Conservation (phyloP, 2,888 invertebrate species). For the Platycnemis pennipes region DNA sequence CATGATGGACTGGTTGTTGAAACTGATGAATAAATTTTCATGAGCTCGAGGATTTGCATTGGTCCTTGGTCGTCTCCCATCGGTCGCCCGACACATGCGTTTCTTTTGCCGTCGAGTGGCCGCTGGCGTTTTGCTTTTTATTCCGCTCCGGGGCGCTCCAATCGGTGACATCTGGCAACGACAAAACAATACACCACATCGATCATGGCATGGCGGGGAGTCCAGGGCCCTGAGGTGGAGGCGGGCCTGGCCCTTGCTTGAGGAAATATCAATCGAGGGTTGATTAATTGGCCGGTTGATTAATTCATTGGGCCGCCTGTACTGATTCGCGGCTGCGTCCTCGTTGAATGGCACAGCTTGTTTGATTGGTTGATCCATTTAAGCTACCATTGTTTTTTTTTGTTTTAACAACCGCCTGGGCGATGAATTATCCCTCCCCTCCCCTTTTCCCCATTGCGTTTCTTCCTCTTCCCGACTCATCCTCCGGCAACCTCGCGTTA, state of each 20-base stretch:
- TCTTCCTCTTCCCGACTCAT: not conserved
- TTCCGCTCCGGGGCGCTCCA: not conserved
- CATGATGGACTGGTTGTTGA: too few relatives aligned
- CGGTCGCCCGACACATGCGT: not conserved
- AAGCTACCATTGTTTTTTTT: conserved; percentile 61
- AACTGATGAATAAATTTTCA: too few relatives aligned
- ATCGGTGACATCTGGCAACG: conserved; percentile 57
- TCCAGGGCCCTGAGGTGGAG: not conserved
- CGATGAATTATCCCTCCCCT: conserved; percentile 46
- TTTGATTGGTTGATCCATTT: conserved; percentile 67
- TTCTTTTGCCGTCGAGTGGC: not conserved
- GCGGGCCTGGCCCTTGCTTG: conserved; percentile 41
- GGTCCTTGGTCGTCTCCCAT: not conserved
- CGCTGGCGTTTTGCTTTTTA: not conserved
- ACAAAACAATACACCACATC: conserved; percentile 50
- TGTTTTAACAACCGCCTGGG: conserved; percentile 28
- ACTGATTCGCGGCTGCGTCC: conserved; percentile 62
- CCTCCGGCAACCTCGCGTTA: not conserved
- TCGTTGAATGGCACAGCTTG: conserved; percentile 38
- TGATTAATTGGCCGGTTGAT: conserved; percentile 63
- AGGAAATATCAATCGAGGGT: conserved; percentile 66
- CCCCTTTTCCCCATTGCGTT: not conserved
- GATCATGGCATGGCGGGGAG: conserved; percentile 28
- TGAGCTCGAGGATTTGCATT: too few relatives aligned
- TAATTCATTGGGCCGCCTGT: conserved; percentile 50